These are phyloP conservation scores for Lucifuga dentata DNA, from an alignment of 2,113 vertebrate species.

Conservation along the genomic window DNA sequence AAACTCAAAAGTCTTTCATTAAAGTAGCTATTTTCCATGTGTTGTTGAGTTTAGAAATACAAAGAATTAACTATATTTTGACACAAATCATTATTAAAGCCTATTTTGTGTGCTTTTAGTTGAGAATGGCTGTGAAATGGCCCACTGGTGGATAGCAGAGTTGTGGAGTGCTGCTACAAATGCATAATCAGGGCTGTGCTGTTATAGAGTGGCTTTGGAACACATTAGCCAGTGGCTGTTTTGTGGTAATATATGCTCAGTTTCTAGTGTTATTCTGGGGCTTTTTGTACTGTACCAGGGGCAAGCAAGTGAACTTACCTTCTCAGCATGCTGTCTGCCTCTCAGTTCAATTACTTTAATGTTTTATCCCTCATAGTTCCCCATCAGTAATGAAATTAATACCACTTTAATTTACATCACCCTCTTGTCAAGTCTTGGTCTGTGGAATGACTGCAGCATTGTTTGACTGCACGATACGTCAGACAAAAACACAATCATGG, in stretches of 20 bases:
- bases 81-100: too few relatives aligned
- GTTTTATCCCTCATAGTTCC: constrained; percentile 56
- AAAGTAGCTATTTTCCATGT: constrained; percentile 4
- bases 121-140: not conserved
- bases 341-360: constrained; percentile 61
- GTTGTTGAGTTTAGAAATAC: constrained; percentile 5
- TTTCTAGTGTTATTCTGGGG: constrained; percentile 50
- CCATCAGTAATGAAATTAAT: constrained; percentile 73
- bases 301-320: constrained; percentile 54
- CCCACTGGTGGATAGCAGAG: constrained; percentile 32
- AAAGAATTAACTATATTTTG: constrained; percentile 1
- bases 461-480: constrained; percentile 65
- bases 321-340: constrained; percentile 59
- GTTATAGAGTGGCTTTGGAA: constrained; percentile 56
- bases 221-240: constrained; percentile 56
- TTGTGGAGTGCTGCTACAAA: constrained; percentile 66
- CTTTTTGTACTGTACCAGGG: constrained; percentile 56
- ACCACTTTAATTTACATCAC: constrained; percentile 76
- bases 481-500: constrained; percentile 42
- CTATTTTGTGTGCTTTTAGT: too few relatives aligned
- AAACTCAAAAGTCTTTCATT: constrained; percentile 10
- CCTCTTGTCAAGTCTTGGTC: constrained; percentile 55
- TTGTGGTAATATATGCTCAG: constrained; percentile 15
- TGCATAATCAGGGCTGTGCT: constrained; percentile 52
- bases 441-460: constrained; percentile 61